Conservation (phyloP, 2,113 vertebrate genomes). For the Uria aalge region DNA sequence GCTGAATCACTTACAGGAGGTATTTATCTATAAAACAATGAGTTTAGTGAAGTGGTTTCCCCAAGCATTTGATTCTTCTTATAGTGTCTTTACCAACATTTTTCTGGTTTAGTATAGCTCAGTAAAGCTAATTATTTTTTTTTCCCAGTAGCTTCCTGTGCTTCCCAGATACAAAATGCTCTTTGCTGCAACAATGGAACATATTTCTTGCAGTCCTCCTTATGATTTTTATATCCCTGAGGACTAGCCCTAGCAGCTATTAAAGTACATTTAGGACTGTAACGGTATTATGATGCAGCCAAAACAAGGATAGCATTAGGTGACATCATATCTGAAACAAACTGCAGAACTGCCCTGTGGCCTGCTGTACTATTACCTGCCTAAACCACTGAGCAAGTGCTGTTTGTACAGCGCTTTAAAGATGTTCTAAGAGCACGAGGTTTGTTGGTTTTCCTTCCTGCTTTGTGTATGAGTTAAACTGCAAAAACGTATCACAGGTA, state of each 20-base stretch:
- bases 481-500: not conserved
- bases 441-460: not conserved
- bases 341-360: not conserved
- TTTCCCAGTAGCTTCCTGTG: not conserved
- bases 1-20: not conserved
- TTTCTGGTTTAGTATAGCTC: not conserved
- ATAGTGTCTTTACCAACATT: not conserved
- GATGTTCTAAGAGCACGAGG: not conserved
- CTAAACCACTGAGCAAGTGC: fast-evolving
- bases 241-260: not conserved
- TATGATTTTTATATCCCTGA: not conserved
- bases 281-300: not conserved
- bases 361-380: not conserved
- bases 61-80: not conserved
- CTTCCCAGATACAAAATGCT: not conserved
- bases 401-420: not conserved
- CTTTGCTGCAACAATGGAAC: not conserved
- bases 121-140: not conserved
- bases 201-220: not conserved
- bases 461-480: not conserved
- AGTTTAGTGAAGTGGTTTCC: not conserved
- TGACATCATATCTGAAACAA: not conserved
- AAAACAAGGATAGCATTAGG: not conserved
- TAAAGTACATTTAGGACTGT: not conserved
- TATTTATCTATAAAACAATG: not conserved